Conservation (phyloP, 2,888 invertebrate genomes). For the Erebia palarica region DNA sequence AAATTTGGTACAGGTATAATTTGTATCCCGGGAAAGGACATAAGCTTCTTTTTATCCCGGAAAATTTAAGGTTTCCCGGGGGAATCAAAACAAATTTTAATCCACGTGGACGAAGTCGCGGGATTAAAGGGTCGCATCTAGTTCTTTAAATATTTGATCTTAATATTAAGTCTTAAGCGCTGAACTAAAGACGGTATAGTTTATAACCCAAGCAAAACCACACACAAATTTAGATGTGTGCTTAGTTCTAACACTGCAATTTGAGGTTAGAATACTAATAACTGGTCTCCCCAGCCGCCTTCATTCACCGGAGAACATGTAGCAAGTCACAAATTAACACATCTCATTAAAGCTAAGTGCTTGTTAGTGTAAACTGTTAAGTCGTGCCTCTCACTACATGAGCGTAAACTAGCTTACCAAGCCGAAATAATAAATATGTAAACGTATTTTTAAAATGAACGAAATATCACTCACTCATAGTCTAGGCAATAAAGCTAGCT, state of each 20-base stretch:
- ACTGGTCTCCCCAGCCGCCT: conserved; percentile 17
- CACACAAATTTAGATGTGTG: conserved; percentile 7
- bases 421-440: neutral
- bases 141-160: too few species aligned
- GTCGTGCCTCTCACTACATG: conserved; percentile 7
- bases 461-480: too few species aligned
- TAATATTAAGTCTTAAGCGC: too few species aligned
- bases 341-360: conserved; percentile 28
- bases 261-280: conserved; percentile 26
- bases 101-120: too few species aligned
- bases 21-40: too few species aligned
- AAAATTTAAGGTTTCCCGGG: too few species aligned
- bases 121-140: too few species aligned
- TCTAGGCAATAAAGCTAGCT: too few species aligned
- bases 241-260: conserved; percentile 15
- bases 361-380: conserved; percentile 6
- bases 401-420: neutral
- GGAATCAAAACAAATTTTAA: too few species aligned
- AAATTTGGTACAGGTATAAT: too few species aligned
- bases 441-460: neutral
- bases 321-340: conserved; percentile 23
- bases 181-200: too few species aligned
- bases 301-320: conserved; percentile 21
- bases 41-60: too few species aligned
- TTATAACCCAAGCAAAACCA: neutral